Conservation (phyloP, 2,113 vertebrate genomes). For the Hylia prasina region DNA sequence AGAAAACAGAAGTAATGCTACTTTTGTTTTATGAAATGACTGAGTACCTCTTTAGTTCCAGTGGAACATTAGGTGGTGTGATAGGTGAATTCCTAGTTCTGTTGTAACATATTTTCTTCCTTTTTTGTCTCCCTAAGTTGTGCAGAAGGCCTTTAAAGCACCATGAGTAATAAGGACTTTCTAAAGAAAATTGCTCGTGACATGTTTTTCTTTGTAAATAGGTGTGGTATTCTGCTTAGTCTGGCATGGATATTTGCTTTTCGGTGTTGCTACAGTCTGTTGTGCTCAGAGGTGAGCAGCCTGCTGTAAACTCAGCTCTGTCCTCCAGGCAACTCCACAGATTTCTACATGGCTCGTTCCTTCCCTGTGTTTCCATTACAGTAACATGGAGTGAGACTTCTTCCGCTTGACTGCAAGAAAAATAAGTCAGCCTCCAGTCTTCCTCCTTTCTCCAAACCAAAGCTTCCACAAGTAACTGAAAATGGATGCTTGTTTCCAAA, state of each 20-base stretch:
- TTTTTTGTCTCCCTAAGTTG: neutral
- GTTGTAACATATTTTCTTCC: neutral
- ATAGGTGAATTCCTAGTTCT: neutral
- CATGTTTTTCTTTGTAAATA: neutral
- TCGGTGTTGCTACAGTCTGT: neutral
- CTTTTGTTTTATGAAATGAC: neutral
- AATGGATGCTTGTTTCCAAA: neutral
- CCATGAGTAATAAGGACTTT: neutral
- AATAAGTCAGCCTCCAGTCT: neutral
- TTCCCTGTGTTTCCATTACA: neutral
- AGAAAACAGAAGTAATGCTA: neutral
- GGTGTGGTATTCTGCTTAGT: neutral
- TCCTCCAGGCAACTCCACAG: neutral
- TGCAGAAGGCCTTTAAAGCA: neutral
- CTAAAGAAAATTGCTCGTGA: neutral
- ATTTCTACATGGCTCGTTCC: neutral
- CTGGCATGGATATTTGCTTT: neutral
- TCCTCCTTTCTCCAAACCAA: neutral
- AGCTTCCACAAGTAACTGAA: neutral
- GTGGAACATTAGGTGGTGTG: neutral
- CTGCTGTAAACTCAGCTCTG: neutral
- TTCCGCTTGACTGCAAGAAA: neutral
- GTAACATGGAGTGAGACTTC: neutral
- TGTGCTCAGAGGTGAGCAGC: conserved; percentile 2
- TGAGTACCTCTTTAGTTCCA: neutral